These are phyloP conservation scores for Oppia nitens DNA, from an alignment of 1,140 invertebrate genomes.

Conservation along the genomic window DNA sequence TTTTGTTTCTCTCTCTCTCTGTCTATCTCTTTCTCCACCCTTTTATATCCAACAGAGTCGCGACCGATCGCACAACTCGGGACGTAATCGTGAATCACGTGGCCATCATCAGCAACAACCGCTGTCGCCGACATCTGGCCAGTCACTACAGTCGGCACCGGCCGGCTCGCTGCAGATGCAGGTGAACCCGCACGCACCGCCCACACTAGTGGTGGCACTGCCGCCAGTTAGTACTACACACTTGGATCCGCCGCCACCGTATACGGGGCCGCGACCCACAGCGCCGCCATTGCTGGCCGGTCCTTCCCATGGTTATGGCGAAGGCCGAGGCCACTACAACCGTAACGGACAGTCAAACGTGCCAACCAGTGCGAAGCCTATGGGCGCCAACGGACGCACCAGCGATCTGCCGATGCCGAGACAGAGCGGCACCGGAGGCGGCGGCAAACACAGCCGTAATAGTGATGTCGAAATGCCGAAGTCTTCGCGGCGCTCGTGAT, in stretches of 20 bases:
- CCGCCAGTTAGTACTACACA: slow-evolving; percentile 14
- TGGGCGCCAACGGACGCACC: neutral
- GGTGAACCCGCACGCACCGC: slow-evolving; percentile 3
- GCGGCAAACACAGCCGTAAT: neutral
- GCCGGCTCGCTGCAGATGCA: slow-evolving; percentile 4
- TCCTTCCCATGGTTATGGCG: slow-evolving; percentile 46
- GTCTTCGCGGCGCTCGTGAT: neutral
- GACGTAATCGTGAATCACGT: neutral
- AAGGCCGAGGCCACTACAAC: slow-evolving; percentile 49
- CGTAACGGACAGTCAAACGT: slow-evolving; percentile 18
- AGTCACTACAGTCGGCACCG: neutral
- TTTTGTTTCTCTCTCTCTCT: too few species aligned
- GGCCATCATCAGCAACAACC: neutral
- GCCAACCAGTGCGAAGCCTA: slow-evolving; percentile 7
- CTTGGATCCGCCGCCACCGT: slow-evolving; percentile 25
- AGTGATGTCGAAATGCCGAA: neutral
- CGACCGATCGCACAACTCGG: neutral
- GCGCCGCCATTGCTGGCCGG: slow-evolving; percentile 26
- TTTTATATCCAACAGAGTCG: too few species aligned
- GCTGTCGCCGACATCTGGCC: neutral
- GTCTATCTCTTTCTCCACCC: too few species aligned
- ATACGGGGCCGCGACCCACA: slow-evolving; percentile 20
- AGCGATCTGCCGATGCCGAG: too few species aligned
- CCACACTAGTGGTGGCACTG: slow-evolving; percentile 6
- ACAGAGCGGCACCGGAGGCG: neutral